Evolutionary conservation across 1,140 invertebrate species (phyloP), one percentile per base, ranked within the genome.

Genomic region (Bombus fervidus): DNA sequence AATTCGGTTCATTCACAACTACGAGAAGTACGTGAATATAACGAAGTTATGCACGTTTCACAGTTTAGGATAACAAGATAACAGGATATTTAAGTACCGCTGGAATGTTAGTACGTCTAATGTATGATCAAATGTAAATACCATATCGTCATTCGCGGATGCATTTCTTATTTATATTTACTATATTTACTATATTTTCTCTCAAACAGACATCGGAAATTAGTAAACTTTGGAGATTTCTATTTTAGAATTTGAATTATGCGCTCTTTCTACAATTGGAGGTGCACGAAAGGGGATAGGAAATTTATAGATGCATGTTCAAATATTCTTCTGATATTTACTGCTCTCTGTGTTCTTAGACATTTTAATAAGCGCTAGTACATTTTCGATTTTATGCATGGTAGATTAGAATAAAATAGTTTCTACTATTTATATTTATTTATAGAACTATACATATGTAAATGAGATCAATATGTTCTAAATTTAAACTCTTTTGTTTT

Each of bases 1-100:
- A 43, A 81, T 57, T 74, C 53, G n/a, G n/a, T 68, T 79, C 47
- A 69, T 79, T 84, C 75, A 53, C 39, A 4, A 37, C 6, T 10
- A 22, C 28, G 64, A 15, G n/a, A 15, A 18, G 18, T 43, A 73
- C 13, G 25, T 8, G 31, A 59, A 73, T 25, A 25, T 10, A 15
- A n/a, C 3, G 41, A 13, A 31, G 31, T 64, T 66, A 41, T 9
- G 62, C 76, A 43, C 76, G 22, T 15, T 47, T 31, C n/a, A 25
- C 53, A 10, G 10, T 47, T n/a, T n/a, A 41, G 15, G 15, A 31
- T 34, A 53, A 53, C 43, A 22, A 53, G 18, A 25, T 9, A 39
- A 41, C 10, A 3, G 6, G 71, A 12, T 39, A 12, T 13, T 18
- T 31, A n/a, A 34, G 2, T 72, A 28, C 22, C 18, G 15, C 25